phyloP scores from a whole-genome alignment of 2,888 invertebrate species.

The Plusia festucae region DNA sequence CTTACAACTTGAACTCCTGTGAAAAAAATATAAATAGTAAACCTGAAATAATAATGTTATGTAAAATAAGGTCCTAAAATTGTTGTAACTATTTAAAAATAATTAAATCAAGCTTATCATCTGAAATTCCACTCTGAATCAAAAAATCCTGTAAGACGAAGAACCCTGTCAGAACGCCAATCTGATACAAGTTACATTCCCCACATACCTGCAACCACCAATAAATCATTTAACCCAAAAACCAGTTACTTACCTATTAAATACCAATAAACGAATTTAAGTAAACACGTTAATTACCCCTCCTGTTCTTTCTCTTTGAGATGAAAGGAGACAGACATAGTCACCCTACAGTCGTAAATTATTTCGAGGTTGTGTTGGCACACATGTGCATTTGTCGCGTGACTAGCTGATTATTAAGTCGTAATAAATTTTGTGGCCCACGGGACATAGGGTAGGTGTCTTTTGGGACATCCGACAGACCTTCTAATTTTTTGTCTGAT shows the following conservation, averaged over 20 bases:
- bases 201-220: constrained; percentile 62
- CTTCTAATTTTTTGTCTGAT: constrained; percentile 55
- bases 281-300: constrained; percentile 73
- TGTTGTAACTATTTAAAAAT: not conserved
- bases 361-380: constrained; percentile 77
- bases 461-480: constrained; percentile 61
- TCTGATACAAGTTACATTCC: constrained; percentile 55
- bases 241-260: constrained; percentile 71
- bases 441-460: constrained; percentile 72
- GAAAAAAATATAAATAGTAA: too few relatives aligned
- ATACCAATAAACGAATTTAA: constrained; percentile 83
- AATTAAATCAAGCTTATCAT: not conserved
- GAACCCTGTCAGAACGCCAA: constrained; percentile 43
- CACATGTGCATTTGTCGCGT: constrained; percentile 84
- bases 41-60: too few relatives aligned
- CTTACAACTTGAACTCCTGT: too few relatives aligned
- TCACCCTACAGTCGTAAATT: constrained; percentile 84
- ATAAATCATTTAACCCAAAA: constrained; percentile 62
- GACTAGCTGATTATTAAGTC: constrained; percentile 84
- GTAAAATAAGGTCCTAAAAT: too few relatives aligned
- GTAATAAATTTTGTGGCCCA: constrained; percentile 84
- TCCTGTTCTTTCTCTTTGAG: constrained; percentile 53
- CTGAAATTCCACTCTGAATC: constrained; percentile 25
- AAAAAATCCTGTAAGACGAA: constrained; percentile 48
- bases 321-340: constrained; percentile 66